Evolutionary conservation across 2,113 vertebrate species (phyloP), one percentile per base, ranked within the genome.

Genomic region (Scophthalmus maximus): DNA sequence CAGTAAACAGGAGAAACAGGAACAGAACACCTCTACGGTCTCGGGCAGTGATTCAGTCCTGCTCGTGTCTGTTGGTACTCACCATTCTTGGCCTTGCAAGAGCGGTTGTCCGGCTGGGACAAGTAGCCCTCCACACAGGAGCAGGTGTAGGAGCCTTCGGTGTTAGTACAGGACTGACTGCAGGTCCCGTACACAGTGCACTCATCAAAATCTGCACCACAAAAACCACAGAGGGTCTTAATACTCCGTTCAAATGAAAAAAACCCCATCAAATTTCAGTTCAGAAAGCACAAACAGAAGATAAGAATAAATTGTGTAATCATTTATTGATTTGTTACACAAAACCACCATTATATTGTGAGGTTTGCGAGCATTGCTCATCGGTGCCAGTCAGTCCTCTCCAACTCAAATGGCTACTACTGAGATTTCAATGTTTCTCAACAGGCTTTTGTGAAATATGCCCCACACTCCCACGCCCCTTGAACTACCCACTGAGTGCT

Each of bases 41-140:
- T 53, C 10, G 11, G 53, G 10, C 47, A 50, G 26, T 9, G 30
- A 20, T 23, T 34, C 5, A 36, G 14, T 27, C 1, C 12, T 32
- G 47, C 29, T 42, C 44, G 20, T 22, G 32, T 38, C 40, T 42
- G 10, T 22, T n/a, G 11, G 6, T 40, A 25, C 78, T 79, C 86
- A 98, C 97, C 97, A 0, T 99, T 99, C 88, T 98, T 99, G 61
- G 97, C 97, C 86, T 99, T 99, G 94, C 97, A 99, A 70, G 97
- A 99, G 36, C 96, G 95, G 90, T 97, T 97, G 79, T 99, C 97
- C 0, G 96, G 96, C 87, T 98, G 97, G 11, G 96, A 68, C 71
- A 99, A 92, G 74, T 98, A 99, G 0, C 97, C 97, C 75, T 98
- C 97, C 0, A 99, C 97, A 11, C 97, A 99, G 78, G 96, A 96